Percentiles rank a stretch among this genome's conserved stretches.
These are phyloP conservation scores for Deroplatys truncata DNA, from an alignment of 2,888 invertebrate species.

Conservation along the genomic window DNA sequence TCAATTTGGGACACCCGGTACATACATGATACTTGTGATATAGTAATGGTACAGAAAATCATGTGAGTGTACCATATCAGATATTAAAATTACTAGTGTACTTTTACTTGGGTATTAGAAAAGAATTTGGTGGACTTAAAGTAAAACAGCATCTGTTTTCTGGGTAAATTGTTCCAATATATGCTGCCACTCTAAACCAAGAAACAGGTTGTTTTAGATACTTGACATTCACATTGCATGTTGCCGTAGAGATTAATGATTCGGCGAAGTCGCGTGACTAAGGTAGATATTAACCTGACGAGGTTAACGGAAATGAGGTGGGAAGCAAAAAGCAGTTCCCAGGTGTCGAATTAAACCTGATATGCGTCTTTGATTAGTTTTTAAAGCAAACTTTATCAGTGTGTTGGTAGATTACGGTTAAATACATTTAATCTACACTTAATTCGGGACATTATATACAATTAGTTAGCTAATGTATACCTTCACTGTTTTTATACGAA, in stretches of 20 bases:
- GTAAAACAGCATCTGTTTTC: neutral
- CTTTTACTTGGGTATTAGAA: too few species aligned
- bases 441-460: too few species aligned
- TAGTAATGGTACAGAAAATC: too few species aligned
- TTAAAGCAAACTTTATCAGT: neutral
- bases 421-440: too few species aligned
- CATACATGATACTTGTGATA: too few species aligned
- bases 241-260: neutral
- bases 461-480: too few species aligned
- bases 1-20: too few species aligned
- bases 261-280: neutral
- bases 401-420: too few species aligned
- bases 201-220: neutral
- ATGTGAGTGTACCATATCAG: too few species aligned
- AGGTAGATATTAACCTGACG: neutral
- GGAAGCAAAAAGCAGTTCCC: neutral
- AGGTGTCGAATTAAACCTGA: neutral
- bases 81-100: too few species aligned
- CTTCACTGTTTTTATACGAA: too few species aligned
- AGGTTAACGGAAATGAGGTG: neutral
- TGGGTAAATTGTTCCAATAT: neutral
- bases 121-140: too few species aligned
- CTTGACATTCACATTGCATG: neutral
- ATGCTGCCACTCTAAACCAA: neutral
- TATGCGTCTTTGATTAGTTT: neutral